Evolutionary conservation across 2,797 vertebrate genomes (phyloP), one percentile per base, ranked within the genome.

Genomic region (Hozukius guyotensis): DNA sequence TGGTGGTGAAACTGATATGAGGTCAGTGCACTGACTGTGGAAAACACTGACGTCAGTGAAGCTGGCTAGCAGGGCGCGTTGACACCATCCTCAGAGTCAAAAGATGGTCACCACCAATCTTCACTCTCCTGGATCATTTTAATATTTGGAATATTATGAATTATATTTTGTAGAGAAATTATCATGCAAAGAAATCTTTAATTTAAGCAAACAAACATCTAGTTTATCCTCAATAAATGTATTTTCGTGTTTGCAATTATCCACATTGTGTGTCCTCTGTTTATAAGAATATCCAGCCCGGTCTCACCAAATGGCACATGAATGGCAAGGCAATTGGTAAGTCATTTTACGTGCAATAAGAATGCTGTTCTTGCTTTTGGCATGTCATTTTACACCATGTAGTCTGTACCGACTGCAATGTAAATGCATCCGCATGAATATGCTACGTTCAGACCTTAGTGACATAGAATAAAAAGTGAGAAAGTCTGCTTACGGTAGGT

Each of bases 21-120:
- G 76, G 79, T 87, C 86, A 42, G 73, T 8, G 55, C 57, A 55
- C 61, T n/a, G 56, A 11, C 72, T 60, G 67, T 89, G 78, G 86
- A 87, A 87, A 90, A 81, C 77, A 88, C 14, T 67, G 80, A 88
- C 72, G 63, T 85, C 82, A 86, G 25, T n/a, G 31, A 14, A 71
- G 55, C 24, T 52, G 59, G 60, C 75, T 24, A 42, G n/a, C 52
- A 4, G 53, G 52, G 57, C 8, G 1, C 2, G 8, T 16, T 77
- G 65, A 86, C 76, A 29, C 27, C 42, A 5, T 32, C 49, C 10
- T 59, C 29, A 1, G 49, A 74, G 70, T 72, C 80, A 70, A 72
- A 61, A 80, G 80, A 80, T 77, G 74, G 16, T 61, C 53, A 18
- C 49, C 42, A 12, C 0, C 2, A 27, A 25, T 24, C 69, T 4